Evolutionary conservation across 2,113 vertebrate genomes (phyloP).

Genomic region (Channa argus): DNA sequence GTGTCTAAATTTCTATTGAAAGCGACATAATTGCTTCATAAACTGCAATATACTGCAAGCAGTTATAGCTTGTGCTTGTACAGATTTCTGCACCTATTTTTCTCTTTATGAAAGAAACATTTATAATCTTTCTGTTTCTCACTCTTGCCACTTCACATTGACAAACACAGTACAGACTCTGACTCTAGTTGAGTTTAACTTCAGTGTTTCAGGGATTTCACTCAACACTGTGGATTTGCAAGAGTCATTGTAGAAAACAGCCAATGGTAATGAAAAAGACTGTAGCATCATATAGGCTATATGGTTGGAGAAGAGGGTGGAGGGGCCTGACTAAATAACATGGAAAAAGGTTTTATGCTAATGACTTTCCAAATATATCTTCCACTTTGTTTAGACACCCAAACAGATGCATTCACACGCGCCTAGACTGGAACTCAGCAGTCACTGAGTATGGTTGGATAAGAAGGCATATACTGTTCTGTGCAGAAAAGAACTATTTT

Average conservation of each 20-base stretch:
- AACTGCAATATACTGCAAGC: background rate
- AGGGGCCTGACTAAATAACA: slow-evolving; percentile 56
- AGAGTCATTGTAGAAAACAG: slow-evolving; percentile 58
- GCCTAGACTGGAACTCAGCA: slow-evolving; percentile 36
- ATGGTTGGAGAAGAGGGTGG: background rate
- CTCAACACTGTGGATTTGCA: slow-evolving; percentile 11
- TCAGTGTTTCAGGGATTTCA: background rate
- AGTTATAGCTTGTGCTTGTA: background rate
- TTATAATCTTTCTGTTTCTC: background rate
- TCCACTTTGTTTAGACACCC: slow-evolving; percentile 25
- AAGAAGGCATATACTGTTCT: slow-evolving; percentile 13
- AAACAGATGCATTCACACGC: slow-evolving; percentile 15
- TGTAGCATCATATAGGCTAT: slow-evolving; percentile 25
- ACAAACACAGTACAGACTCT: slow-evolving; percentile 9
- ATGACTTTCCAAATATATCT: slow-evolving; percentile 68
- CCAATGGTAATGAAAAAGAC: slow-evolving; percentile 54
- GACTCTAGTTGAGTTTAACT: slow-evolving; percentile 31
- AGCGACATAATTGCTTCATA: background rate
- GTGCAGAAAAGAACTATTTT: slow-evolving; percentile 41
- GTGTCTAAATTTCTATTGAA: too few species aligned
- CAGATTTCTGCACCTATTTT: background rate
- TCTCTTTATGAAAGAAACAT: background rate
- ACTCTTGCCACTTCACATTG: background rate
- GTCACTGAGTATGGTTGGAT: background rate
- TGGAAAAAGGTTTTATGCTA: slow-evolving; percentile 66